phyloP scores from a whole-genome alignment of 2,113 vertebrate species.

The Caranx ignobilis region DNA sequence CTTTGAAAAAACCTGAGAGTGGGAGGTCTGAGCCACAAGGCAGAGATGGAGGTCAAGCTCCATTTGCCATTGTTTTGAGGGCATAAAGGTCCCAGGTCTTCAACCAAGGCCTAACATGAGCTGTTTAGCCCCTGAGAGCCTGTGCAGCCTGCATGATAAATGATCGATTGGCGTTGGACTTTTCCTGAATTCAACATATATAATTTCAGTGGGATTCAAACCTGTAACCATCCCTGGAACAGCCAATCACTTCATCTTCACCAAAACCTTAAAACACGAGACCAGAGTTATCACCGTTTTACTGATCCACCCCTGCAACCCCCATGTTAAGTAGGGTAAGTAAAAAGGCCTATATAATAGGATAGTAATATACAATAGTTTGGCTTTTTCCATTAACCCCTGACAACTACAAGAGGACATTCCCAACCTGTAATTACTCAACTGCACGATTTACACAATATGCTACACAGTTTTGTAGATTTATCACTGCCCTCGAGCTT shows the following conservation, averaged over 20 bases:
- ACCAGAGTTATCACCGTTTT: not conserved
- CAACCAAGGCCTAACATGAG: conserved; percentile 13
- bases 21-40: conserved; percentile 65
- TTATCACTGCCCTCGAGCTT: conserved; percentile 41
- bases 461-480: conserved; percentile 8
- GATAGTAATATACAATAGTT: too few relatives aligned
- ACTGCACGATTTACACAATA: not conserved
- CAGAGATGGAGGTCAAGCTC: conserved; percentile 61
- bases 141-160: conserved; percentile 8
- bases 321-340: too few relatives aligned
- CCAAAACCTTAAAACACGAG: not conserved
- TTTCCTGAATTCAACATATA: not conserved
- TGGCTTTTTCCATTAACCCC: too few relatives aligned
- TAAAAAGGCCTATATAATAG: not conserved
- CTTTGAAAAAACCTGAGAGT: conserved; percentile 64
- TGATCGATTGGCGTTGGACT: not conserved
- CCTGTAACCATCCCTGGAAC: not conserved
- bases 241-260: not conserved
- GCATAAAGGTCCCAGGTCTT: conserved; percentile 47
- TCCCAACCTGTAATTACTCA: not conserved
- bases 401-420: not conserved
- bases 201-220: not conserved
- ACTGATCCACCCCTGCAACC: not conserved
- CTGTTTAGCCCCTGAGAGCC: not conserved
- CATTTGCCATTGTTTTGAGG: conserved; percentile 66